A percentile compares a stretch with the other conserved stretches of the same genome.
Conservation (phyloP, 2,888 invertebrate species). For the Lamproptera curius region DNA sequence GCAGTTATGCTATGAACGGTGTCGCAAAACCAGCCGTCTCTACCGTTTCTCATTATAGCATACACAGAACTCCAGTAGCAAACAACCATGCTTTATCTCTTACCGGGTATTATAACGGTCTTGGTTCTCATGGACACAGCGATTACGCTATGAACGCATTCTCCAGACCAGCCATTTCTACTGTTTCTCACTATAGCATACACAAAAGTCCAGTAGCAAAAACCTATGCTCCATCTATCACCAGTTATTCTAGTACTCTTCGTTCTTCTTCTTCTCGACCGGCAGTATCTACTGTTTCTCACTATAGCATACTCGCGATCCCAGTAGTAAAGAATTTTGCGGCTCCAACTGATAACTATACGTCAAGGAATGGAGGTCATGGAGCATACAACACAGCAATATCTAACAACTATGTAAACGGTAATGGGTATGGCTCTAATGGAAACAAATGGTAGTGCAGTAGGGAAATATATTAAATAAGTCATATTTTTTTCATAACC, state of each 20-base stretch:
- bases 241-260: slow-evolving; percentile 26
- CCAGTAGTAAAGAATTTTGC: not conserved
- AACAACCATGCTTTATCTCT: slow-evolving; percentile 39
- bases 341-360: not conserved
- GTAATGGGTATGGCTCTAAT: not conserved
- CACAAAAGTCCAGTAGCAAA: slow-evolving; percentile 35
- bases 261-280: no score
- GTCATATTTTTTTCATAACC: not conserved
- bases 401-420: not conserved
- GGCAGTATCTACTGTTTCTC: not conserved
- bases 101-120: slow-evolving; percentile 32
- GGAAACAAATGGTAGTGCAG: not conserved
- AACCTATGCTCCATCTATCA: slow-evolving; percentile 37
- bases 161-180: slow-evolving; percentile 37
- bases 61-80: slow-evolving; percentile 35
- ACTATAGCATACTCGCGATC: not conserved
- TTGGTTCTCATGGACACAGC: slow-evolving; percentile 15
- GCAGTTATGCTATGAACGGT: slow-evolving; percentile 25
- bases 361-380: not conserved
- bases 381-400: not conserved
- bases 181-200: slow-evolving; percentile 47
- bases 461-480: not conserved
- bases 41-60: slow-evolving; percentile 45
- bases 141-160: slow-evolving; percentile 26
- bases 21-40: slow-evolving; percentile 37